Conservation (phyloP, 2,888 invertebrate species). For the Eristalinus sepulchralis region DNA sequence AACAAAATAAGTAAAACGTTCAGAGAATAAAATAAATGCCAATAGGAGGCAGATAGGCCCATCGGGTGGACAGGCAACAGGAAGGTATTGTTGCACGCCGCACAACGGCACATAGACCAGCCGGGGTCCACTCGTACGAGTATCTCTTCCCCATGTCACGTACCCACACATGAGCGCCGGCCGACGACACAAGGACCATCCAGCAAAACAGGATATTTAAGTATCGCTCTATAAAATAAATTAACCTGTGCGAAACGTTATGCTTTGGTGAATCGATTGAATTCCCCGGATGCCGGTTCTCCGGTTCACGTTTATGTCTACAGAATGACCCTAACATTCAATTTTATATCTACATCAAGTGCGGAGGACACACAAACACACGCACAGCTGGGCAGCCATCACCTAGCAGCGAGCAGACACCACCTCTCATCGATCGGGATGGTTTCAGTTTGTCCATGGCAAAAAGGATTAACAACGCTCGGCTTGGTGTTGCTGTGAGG, state of each 20-base stretch:
- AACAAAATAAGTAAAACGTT: constrained; percentile 48
- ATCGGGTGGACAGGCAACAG: constrained; percentile 53
- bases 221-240: constrained; percentile 66
- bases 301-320: constrained; percentile 64
- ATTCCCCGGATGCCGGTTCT: constrained; percentile 63
- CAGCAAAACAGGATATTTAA: constrained; percentile 68
- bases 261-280: constrained; percentile 70
- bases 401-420: neutral
- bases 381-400: neutral
- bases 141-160: constrained; percentile 17
- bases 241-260: constrained; percentile 69
- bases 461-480: constrained; percentile 59
- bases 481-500: constrained; percentile 17
- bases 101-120: constrained; percentile 11
- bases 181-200: neutral
- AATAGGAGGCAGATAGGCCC: constrained; percentile 55
- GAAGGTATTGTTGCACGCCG: constrained; percentile 62
- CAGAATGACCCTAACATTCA: constrained; percentile 67
- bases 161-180: neutral
- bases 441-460: constrained; percentile 47
- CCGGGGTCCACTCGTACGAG: constrained; percentile 27
- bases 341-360: constrained; percentile 63
- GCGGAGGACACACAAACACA: constrained; percentile 26
- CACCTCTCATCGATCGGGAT: neutral
- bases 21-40: constrained; percentile 69